A percentile compares a stretch with the other conserved stretches of the same genome.
Evolutionary conservation across 2,113 vertebrate species (phyloP).

Genomic region (Loxodonta africana): DNA sequence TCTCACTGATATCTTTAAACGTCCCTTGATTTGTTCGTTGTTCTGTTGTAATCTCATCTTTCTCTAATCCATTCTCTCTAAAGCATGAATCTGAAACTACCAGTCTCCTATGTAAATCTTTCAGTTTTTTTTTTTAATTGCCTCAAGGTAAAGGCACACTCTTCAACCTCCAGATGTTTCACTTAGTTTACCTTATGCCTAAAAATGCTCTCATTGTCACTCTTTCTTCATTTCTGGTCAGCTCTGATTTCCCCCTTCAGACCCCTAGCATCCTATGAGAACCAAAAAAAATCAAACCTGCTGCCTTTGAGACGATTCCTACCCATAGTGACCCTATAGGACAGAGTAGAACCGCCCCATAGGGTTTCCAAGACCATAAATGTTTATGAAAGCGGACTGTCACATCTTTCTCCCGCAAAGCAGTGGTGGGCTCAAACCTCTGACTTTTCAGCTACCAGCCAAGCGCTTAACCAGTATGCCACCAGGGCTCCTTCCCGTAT

Average conservation of each 20-base stretch:
- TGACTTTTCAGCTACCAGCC: neutral
- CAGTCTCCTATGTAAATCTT: neutral
- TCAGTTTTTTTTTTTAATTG: neutral
- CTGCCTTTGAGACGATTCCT: neutral
- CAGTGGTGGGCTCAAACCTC: neutral
- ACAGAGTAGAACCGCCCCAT: neutral
- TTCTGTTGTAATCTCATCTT: neutral
- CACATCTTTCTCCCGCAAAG: neutral
- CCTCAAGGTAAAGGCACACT: neutral
- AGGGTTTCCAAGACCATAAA: neutral
- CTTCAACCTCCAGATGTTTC: neutral
- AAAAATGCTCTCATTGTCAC: neutral
- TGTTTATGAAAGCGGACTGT: neutral
- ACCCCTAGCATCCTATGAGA: neutral
- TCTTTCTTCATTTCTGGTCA: conserved; percentile 6
- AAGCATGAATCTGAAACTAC: neutral
- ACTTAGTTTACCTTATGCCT: conserved; percentile 49
- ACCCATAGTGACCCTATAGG: neutral
- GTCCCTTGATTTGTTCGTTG: neutral
- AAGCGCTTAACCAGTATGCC: neutral
- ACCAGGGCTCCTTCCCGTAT: neutral
- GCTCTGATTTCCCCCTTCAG: conserved; percentile 25
- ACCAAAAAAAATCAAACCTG: no score
- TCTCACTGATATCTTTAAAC: neutral
- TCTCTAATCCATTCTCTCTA: neutral